These are phyloP conservation scores for Tokudaia muenninki DNA, from an alignment of 2,797 vertebrate genomes.

Conservation along the genomic window DNA sequence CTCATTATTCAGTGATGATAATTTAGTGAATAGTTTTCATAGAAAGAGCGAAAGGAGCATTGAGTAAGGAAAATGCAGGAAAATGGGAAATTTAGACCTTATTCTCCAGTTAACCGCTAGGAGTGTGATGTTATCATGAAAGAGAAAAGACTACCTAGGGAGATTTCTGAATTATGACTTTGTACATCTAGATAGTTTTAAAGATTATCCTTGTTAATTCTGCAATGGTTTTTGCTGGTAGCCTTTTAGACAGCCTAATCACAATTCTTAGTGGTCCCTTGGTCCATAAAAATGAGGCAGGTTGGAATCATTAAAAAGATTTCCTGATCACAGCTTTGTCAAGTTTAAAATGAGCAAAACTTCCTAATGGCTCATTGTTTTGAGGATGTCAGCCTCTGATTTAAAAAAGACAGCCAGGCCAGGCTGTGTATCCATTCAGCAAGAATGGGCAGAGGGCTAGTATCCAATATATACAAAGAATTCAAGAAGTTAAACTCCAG, in stretches of 20 bases:
- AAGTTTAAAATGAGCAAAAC: neutral
- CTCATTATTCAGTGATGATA: neutral
- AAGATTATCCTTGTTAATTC: constrained; percentile 24
- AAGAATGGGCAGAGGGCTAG: neutral
- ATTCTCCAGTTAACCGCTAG: neutral
- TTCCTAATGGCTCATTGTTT: neutral
- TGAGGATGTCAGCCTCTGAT: neutral
- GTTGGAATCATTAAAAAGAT: constrained; percentile 33
- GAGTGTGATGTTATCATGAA: neutral
- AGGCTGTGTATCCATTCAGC: neutral
- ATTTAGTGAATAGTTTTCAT: neutral
- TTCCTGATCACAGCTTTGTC: neutral
- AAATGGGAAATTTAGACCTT: neutral
- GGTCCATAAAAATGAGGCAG: neutral
- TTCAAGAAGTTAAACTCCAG: too few species aligned
- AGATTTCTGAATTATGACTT: constrained; percentile 8
- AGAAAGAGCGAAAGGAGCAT: neutral
- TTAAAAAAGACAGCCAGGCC: neutral
- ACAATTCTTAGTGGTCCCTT: neutral
- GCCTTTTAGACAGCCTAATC: constrained; percentile 6
- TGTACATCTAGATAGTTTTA: neutral
- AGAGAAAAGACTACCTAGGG: neutral
- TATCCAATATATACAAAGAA: too few species aligned
- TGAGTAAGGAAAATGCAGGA: neutral
- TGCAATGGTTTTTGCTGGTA: constrained; percentile 1